phyloP scores from a whole-genome alignment of 2,888 invertebrate species.

The Leptopilina syphax region DNA sequence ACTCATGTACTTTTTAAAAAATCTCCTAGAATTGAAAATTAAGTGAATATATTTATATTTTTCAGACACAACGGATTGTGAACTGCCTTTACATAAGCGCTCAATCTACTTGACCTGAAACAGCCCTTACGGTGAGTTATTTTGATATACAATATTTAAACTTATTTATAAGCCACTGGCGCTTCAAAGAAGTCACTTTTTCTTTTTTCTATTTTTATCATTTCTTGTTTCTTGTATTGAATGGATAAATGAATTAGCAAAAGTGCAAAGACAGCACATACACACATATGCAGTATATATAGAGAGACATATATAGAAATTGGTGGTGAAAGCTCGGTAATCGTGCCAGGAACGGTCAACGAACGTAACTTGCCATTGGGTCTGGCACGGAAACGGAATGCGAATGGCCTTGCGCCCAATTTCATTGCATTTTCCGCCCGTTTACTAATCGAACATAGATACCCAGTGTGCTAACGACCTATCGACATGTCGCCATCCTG shows the following conservation, averaged over 20 bases:
- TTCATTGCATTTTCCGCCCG: slow-evolving; percentile 41
- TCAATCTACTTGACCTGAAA: neutral
- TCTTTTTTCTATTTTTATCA: neutral
- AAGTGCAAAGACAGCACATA: slow-evolving; percentile 10
- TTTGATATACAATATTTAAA: neutral
- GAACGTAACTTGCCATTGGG: slow-evolving; percentile 44
- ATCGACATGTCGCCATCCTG: slow-evolving; percentile 36
- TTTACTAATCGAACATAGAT: slow-evolving; percentile 41
- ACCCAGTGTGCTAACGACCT: slow-evolving; percentile 41
- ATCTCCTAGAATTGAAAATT: too few species aligned
- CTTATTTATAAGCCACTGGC: neutral
- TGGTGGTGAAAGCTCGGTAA: slow-evolving; percentile 38
- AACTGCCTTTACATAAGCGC: neutral
- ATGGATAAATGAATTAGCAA: slow-evolving; percentile 23
- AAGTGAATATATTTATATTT: neutral
- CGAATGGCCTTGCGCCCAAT: slow-evolving; percentile 63
- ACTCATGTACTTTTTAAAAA: too few species aligned
- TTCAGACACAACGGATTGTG: neutral
- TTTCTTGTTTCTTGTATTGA: neutral
- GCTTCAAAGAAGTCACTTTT: neutral
- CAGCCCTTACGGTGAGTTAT: neutral
- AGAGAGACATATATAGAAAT: neutral
- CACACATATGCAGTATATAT: neutral
- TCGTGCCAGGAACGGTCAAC: slow-evolving; percentile 45
- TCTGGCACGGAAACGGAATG: slow-evolving; percentile 57